Base-by-base conservation (phyloP, 2,888 invertebrate genomes). In the Tethea ocularis region DNA sequence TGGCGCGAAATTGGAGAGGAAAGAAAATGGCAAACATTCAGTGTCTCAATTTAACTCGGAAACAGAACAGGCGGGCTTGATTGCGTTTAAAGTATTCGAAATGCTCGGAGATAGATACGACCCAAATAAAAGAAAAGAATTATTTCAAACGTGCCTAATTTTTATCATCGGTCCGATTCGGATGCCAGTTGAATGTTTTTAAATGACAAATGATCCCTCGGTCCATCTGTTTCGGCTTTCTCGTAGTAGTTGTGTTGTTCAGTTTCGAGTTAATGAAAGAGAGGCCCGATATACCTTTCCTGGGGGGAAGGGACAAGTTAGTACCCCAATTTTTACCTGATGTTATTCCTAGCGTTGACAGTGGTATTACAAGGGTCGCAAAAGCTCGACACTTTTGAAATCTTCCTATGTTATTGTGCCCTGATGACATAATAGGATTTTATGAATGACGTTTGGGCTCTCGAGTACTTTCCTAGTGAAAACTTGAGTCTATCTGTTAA, bases 311-410 rank as follows among this genome's bases (percentile, higher is more conserved):
- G 87, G 87, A 83, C 84, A 82, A 83, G 77, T 82, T 87, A 71
- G 79, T 82, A 79, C 80, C 80, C 80, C 80, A 86, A 87, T 88
- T 91, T 91, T 90, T 92, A 91, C 91, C 91, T 91, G 92, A 85
- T 82, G 84, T 87, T 86, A 88, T 87, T 85, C 84, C 84, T 72
- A 78, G 78, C 83, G 88, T 83, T 87, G 89, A 89, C 88, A 87
- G 84, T 84, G 80, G 84, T 80, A 83, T 88, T 86, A 88, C 84
- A 82, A 82, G 84, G 87, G 84, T 81, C 77, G 75, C 77, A 74
- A 80, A 83, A 83, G 73, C 75, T 75, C 74, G 80, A 83, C 82
- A 81, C 79, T 83, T 85, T 78, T 72, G 74, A 82, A 81, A 80
- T 81, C 82, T 77, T 73, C 74, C 77, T 74, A 78, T 76, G 76